phyloP scores from a whole-genome alignment of 2,888 invertebrate genomes.

The Keiferia lycopersicella region DNA sequence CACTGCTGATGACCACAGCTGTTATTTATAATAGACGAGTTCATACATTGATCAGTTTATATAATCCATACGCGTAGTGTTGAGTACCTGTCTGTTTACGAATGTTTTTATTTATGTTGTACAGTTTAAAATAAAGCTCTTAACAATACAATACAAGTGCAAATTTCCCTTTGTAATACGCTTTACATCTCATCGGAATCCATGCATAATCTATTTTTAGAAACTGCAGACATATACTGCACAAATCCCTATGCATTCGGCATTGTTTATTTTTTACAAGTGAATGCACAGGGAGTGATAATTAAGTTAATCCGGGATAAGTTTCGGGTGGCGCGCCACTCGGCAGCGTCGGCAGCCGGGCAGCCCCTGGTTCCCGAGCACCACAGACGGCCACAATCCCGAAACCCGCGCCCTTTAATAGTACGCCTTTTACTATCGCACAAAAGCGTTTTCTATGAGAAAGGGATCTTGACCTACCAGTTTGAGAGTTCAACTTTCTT shows the following conservation, averaged over 20 bases:
- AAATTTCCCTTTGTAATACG: not conserved
- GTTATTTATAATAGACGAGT: not conserved
- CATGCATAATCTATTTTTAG: constrained; percentile 11
- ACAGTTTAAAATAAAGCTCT: not conserved
- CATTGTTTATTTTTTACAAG: constrained; percentile 20
- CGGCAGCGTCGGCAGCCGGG: too few relatives aligned
- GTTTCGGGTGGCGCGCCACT: constrained; percentile 19
- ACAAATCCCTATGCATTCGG: constrained; percentile 3
- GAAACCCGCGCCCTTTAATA: constrained; percentile 72
- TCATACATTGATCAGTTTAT: too few relatives aligned
- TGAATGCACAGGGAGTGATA: constrained; percentile 23
- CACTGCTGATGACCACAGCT: constrained; percentile 18
- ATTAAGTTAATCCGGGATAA: constrained; percentile 29
- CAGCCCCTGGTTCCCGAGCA: constrained; percentile 12
- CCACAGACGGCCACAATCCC: constrained; percentile 40
- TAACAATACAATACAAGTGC: constrained; percentile 1
- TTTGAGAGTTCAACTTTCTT: constrained; percentile 72
- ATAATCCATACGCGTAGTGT: not conserved
- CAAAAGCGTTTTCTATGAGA: constrained; percentile 78
- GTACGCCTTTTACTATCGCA: constrained; percentile 74
- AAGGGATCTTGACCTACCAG: constrained; percentile 81
- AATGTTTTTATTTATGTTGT: not conserved
- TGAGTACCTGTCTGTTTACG: not conserved
- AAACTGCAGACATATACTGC: constrained; percentile 4
- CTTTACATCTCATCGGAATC: constrained; percentile 7